Base-by-base conservation (phyloP, 2,797 vertebrate species). In the Buphagus erythrorhynchus region DNA sequence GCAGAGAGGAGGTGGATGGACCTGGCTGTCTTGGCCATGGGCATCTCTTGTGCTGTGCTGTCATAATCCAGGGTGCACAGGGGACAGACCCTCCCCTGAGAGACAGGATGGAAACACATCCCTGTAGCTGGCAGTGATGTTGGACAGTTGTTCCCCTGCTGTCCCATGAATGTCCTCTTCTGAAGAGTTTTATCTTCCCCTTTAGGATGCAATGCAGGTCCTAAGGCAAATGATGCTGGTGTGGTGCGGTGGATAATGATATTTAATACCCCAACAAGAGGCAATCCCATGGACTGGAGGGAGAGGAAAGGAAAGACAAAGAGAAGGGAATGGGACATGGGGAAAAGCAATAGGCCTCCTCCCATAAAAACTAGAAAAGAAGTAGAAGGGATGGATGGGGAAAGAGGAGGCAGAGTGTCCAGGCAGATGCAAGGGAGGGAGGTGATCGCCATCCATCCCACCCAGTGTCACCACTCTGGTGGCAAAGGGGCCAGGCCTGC, bases 11-110 rank as follows among this genome's bases (percentile, higher is more conserved):
- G 58, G 36, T 31, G 46, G 54, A 45, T 17, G 16, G 42, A 65
- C 3, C 4, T 2, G 3, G 10, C 12, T 66, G 33, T 48, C 35
- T 72, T 0, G 2, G 54, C 33, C 35, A 19, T 0, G 6, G 54
- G 29, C 19, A 69, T 22, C 36, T 57, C 66, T 35, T 35, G 62
- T 36, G 49, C 46, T 33, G 16, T 25, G 57, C 48, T 69, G 2
- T 31, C 17, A 6, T 19, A 25, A 57, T 4, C 24, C 48, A 36
- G 13, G 16, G 16, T 48, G 52, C 61, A 29, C 65, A 49, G 18
- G 58, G 15, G 21, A 65, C 29, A 63, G n/a, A 59, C 17, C 7
- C 29, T 73, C 38, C 15, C 18, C 22, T 0, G 1, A 36, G 42
- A 43, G n/a, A 36, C 0, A 10, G 62, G 65, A 84, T 42, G 61